These are phyloP conservation scores for Boulengeromyrus knoepffleri DNA, from an alignment of 2,113 vertebrate genomes.

Conservation along the genomic window DNA sequence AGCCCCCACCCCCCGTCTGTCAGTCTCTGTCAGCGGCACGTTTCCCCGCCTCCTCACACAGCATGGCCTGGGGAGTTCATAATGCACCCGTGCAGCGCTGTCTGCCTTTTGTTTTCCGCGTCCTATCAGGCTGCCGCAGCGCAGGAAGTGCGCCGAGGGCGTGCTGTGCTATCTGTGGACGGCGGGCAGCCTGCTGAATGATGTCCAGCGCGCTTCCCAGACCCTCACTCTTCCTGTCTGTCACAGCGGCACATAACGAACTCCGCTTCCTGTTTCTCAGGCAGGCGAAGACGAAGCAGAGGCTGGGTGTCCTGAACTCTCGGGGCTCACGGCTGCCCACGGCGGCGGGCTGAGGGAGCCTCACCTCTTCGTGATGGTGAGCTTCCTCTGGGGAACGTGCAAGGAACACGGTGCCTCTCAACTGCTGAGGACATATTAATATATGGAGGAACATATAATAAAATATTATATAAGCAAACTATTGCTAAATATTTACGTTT, in stretches of 20 bases:
- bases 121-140: neutral
- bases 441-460: neutral
- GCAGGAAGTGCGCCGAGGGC: neutral
- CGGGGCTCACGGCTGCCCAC: neutral
- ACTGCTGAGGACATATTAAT: neutral
- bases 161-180: neutral
- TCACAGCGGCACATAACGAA: conserved; percentile 66
- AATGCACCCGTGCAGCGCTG: neutral
- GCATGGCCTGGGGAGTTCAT: neutral
- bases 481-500: neutral
- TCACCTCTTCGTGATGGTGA: neutral
- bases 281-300: conserved; percentile 62
- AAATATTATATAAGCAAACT: neutral
- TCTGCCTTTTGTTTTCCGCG: neutral
- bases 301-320: conserved; percentile 17
- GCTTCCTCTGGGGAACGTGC: neutral
- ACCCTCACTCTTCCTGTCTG: conserved; percentile 64
- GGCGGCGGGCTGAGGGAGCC: neutral
- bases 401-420: neutral
- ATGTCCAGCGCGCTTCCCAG: conserved; percentile 54
- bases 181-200: conserved; percentile 32
- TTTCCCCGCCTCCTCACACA: neutral
- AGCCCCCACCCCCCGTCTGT: neutral
- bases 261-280: conserved; percentile 67
- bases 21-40: neutral